Percentiles rank a stretch among this genome's conserved stretches.
phyloP scores from a whole-genome alignment of 2,113 vertebrate genomes.

The Pseudopipra pipra region DNA sequence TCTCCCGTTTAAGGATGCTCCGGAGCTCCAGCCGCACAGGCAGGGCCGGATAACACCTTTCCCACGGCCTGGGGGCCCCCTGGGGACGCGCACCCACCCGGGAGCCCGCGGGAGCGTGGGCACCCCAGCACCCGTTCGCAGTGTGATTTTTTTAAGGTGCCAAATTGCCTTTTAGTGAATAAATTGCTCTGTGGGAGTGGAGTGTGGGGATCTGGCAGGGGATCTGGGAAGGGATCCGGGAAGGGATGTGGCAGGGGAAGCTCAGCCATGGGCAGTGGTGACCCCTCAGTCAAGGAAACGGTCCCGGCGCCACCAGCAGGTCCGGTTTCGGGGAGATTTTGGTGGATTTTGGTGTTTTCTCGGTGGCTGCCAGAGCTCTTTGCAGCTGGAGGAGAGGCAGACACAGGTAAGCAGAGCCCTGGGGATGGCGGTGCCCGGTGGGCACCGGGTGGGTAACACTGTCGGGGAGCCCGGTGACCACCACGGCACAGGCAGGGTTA shows the following conservation, averaged over 20 bases:
- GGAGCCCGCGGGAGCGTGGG: not conserved
- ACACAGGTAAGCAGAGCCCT: accelerated
- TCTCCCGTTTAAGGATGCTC: not conserved
- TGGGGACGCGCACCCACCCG: accelerated
- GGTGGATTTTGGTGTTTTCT: not conserved
- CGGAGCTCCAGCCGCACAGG: accelerated
- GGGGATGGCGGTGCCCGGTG: not conserved
- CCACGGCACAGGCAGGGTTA: not conserved
- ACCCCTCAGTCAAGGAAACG: accelerated
- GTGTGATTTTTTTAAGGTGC: not conserved
- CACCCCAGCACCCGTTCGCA: not conserved
- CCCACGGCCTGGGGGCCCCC: accelerated
- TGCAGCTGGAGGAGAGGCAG: not conserved
- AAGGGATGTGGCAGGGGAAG: not conserved
- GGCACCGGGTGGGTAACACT: not conserved
- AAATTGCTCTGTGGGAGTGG: not conserved
- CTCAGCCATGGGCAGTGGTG: accelerated
- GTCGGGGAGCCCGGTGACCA: accelerated
- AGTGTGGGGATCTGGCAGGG: not conserved
- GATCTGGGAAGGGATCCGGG: not conserved
- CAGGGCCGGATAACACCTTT: accelerated
- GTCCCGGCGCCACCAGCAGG: not conserved
- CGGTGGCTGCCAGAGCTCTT: accelerated
- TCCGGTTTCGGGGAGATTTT: not conserved
- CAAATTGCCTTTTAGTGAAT: not conserved